Base-by-base conservation (phyloP, 2,888 invertebrate genomes). In the Leuctra nigra region DNA sequence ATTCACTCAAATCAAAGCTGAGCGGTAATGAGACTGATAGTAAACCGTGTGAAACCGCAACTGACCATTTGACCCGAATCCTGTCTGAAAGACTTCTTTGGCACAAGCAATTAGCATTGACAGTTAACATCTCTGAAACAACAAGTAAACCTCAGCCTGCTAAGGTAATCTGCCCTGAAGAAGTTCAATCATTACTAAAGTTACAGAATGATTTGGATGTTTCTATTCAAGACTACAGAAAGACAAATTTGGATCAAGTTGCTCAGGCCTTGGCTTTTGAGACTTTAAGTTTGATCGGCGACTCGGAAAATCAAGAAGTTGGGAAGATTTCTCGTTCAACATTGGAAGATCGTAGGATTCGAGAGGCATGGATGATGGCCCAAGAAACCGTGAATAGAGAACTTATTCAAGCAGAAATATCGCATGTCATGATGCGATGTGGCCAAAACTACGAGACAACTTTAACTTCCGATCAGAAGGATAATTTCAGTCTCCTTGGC, bases 11-110 rank as follows among this genome's bases (percentile, higher is more conserved):
- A 67, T 78, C 78, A 63, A 86, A 84, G 69, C 70, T 86, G 48
- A 79, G 76, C 66, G 83, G 83, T 24, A 76, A 68, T 68, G 62
- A 68, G 75, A 62, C 63, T 75, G 64, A 68, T 74, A 68, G 72
- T 77, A 65, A 62, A 71, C 58, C 64, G 59, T 67, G 66, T 55
- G 71, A 70, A 62, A 73, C 73, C 18, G 72, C 75, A 52, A 59
- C 88, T 55, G 86, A 87, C 67, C 83, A 87, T 68, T 77, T 90
- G 66, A 85, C 88, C 41, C 82, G 82, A 68, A 81, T 89, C 61
- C 75, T 91, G 66, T 84, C 89, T 22, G 82, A 87, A 66, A 84
- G 70, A 58, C 66, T 73, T 39, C 65, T 70, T 25, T 65, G 71
- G 39, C 71, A 72, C 50, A 60, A 55, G 16, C 53, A 83, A 68